Base-by-base conservation (phyloP, 2,888 invertebrate genomes). In the Liodrosophila aerea region DNA sequence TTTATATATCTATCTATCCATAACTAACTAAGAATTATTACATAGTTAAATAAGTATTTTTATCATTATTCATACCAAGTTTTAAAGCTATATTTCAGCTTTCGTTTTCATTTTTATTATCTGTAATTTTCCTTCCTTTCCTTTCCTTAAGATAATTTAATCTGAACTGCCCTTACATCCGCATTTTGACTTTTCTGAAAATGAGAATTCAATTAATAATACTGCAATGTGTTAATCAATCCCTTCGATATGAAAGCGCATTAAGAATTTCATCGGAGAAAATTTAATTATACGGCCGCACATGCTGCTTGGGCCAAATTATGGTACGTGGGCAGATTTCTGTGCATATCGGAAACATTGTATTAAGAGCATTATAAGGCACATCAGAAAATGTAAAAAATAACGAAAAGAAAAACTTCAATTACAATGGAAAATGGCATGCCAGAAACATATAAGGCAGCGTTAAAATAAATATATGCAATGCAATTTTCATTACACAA, bases 281-380 rank as follows among this genome's bases (percentile, higher is more conserved):
- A 63, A 52, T 70, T 47, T 44, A 70, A 75, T 77, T 64, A 75
- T 77, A 57, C 63, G 16, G 46, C 41, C 40, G 34, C 15, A 34
- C 22, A 29, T 9, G 8, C n/a, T 33, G 7, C 11, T 60, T 40
- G 5, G 12, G 34, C 40, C 22, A 22, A 22, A n/a, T n/a, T n/a
- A n/a, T n/a, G n/a, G n/a, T n/a, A n/a, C n/a, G n/a, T n/a, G n/a
- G 22, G 37, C 7, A 51, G 68, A 60, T 68, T 69, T 62, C 58
- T 40, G 69, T 69, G 62, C 37, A 59, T 54, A 65, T 74, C 72
- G 58, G 56, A 54, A 46, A 63, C 37, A 33, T 37, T 45, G 54
- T 39, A 66, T 77, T 58, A 63, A 64, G 34, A 56, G 56, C 30
- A 16, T 37, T 29, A 34, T 13, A 37, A 45, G 30, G 13, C 37